Base-by-base conservation (phyloP, 2,797 vertebrate genomes). In the Poecilia wingei region DNA sequence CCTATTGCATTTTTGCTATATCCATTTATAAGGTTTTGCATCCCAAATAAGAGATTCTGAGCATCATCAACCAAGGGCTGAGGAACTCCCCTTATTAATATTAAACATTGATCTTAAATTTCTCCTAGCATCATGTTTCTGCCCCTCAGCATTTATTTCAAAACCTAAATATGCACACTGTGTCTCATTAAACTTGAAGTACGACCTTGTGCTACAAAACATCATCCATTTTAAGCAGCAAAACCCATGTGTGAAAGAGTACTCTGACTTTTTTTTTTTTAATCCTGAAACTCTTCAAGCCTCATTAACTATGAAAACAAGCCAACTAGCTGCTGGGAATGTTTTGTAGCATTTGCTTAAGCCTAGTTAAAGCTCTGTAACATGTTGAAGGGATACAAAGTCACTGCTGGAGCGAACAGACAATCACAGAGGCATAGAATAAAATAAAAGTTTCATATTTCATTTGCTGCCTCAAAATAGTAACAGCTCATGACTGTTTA, bases 221-320 rank as follows among this genome's bases (percentile, higher is more conserved):
- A 72, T 72, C 69, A 86, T 92, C 84, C 81, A 74, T 86, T 72
- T 83, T 83, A 86, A 51, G 22, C 80, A 31, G 76, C 75, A 79
- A 77, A 81, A 81, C 71, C 64, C 57, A 88, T 76, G 83, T 86
- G 84, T 75, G 79, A 82, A 82, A 92, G 82, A 79, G 53, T 83
- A 88, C 72, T 89, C 83, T 77, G 86, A 69, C 39, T 84, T 85
- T 91, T 84, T 49, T 39, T 86, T 81, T 31, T 86, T 84, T 79
- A 80, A 87, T 86, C 87, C 83, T 85, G 75, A 93, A 92, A 89
- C 80, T 87, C 85, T 87, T 89, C 84, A 89, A 91, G 92, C 82
- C 87, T 93, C 87, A 92, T 93, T 91, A 93, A 86, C 75, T 87
- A 76, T 39, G 7, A 91, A 92, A 87, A 87, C 84, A 89, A 89